These are phyloP conservation scores for Isichthys henryi DNA, from an alignment of 2,113 vertebrate species.

Conservation along the genomic window DNA sequence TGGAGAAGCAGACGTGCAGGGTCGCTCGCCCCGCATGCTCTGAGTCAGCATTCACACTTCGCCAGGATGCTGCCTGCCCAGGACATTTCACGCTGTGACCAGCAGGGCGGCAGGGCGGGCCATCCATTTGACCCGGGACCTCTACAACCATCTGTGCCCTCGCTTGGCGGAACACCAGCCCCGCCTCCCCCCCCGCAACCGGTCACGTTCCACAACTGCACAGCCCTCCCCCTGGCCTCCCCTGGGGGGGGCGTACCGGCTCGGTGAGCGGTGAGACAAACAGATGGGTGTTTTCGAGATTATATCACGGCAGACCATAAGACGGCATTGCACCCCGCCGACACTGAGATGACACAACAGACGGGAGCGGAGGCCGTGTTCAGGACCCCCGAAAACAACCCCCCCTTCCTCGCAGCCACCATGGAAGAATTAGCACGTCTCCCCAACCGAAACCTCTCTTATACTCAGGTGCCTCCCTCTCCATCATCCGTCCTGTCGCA, in stretches of 20 bases:
- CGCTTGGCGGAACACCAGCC: neutral
- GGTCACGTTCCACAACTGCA: neutral
- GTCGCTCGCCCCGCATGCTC: neutral
- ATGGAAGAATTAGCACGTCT: too few species aligned
- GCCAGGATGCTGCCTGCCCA: neutral
- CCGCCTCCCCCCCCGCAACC: neutral
- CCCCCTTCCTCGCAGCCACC: neutral
- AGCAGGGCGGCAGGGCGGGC: neutral
- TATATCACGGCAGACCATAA: neutral
- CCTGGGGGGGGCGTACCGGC: neutral
- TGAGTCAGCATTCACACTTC: neutral
- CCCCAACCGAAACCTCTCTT: neutral
- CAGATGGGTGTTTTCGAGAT: constrained; percentile 11
- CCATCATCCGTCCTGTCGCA: neutral
- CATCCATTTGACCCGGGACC: constrained; percentile 10
- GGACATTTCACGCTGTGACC: neutral
- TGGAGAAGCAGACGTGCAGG: neutral
- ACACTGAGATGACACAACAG: neutral
- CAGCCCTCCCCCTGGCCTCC: neutral
- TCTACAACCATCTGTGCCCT: neutral
- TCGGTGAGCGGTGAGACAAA: neutral
- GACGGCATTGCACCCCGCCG: neutral
- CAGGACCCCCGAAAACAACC: neutral
- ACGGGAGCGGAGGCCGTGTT: neutral
- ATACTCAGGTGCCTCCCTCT: neutral